Conservation (phyloP, 2,797 vertebrate species). For the Nasua narica region DNA sequence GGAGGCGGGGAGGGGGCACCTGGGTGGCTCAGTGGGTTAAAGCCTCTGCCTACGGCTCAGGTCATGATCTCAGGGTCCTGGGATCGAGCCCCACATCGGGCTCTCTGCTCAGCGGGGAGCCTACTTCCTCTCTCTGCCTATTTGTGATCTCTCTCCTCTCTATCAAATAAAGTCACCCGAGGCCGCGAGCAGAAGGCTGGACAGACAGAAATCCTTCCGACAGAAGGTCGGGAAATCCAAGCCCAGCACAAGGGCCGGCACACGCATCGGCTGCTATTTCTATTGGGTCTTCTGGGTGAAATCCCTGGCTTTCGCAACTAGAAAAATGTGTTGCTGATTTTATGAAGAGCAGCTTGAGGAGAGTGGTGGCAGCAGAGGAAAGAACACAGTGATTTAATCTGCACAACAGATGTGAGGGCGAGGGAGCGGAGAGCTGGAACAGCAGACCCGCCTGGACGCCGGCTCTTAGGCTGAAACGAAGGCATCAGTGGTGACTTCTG, state of each 20-base stretch:
- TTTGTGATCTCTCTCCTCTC: no score
- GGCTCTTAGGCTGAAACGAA: accelerated
- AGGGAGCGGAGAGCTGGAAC: not conserved
- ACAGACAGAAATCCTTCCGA: no score
- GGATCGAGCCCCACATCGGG: no score
- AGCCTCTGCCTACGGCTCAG: no score
- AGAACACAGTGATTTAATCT: accelerated
- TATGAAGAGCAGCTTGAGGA: not conserved
- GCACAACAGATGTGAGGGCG: no score
- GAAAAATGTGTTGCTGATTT: not conserved
- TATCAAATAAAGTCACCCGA: no score
- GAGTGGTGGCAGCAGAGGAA: not conserved
- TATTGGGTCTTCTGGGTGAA: not conserved
- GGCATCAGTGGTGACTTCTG: not conserved
- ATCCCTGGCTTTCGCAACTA: not conserved
- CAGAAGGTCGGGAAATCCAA: not conserved
- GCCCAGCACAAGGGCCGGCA: not conserved
- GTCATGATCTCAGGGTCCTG: no score
- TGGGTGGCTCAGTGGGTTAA: no score
- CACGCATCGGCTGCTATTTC: not conserved
- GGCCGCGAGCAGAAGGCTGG: no score
- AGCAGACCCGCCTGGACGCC: not conserved
- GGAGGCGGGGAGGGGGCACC: no score
- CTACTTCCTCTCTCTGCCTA: no score
- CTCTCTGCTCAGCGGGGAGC: no score